Base-by-base conservation (phyloP, 2,888 invertebrate species). In the Xylota sylvarum region DNA sequence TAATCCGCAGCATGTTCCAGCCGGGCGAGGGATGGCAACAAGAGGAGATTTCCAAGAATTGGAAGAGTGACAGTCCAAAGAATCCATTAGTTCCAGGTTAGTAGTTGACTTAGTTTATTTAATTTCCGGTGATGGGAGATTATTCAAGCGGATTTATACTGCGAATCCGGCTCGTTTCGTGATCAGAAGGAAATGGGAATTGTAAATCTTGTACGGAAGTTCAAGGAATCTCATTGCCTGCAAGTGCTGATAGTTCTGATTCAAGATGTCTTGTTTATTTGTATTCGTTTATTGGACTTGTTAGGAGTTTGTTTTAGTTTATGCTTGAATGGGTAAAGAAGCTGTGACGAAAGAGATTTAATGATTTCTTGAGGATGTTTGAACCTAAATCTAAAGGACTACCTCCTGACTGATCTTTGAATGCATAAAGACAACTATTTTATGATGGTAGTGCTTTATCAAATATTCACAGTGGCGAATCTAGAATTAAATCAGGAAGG, bases 41-140 rank as follows among this genome's bases (percentile, higher is more conserved):
- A 80, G 92, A 92, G 82, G 92, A 92, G 80, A 92, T 92, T 17
- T 92, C 92, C 0, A 92, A 92, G 86, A 92, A 92, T 86, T 92
- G 92, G 92, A 92, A 90, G 88, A 89, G 90, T 50, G 92, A 91
- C 65, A 90, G 91, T 2, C 91, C 91, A 0, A 92, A 92, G 79
- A 92, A 92, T 89, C 92, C 92, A 1, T 77, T 92, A 6, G 87
- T 90, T 50, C 92, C 92, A 64, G 92, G 91, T 90, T 82, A 79
- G 88, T 81, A 46, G 70, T 72, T 46, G 52, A 55, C 43, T 64
- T 72, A 58, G 58, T 58, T 80, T 73, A 73, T 67, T 65, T 67
- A 73, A 80, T 80, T 73, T 80, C 80, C 80, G 80, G 48, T 12
- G 58, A 58, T 67, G 50, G 17, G 17, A 35, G 40, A 80, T 80